Percentiles rank a stretch among this genome's conserved stretches.
Evolutionary conservation across 2,797 vertebrate genomes (phyloP).

Genomic region (Glossophaga mutica): DNA sequence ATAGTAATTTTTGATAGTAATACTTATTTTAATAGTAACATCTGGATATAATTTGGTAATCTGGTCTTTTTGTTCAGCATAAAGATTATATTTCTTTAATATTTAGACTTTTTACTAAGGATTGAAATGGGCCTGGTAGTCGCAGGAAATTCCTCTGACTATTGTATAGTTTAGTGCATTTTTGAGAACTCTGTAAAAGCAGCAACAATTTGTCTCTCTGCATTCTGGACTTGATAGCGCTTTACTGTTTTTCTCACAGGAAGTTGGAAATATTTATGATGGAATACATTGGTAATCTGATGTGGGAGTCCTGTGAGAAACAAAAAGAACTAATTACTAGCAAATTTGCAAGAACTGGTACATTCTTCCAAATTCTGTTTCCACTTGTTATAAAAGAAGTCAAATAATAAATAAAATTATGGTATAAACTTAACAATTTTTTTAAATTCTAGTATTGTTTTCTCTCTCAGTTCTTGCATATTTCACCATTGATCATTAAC

Average conservation of each 20-base stretch:
- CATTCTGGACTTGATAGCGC: slow-evolving; percentile 7
- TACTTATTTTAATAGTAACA: background rate
- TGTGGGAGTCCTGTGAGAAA: background rate
- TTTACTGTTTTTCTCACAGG: slow-evolving; percentile 46
- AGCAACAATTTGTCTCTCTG: slow-evolving; percentile 41
- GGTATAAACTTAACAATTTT: background rate
- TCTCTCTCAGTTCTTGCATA: background rate
- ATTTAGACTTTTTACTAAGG: background rate
- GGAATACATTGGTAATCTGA: background rate
- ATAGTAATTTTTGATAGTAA: no score
- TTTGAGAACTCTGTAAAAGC: background rate
- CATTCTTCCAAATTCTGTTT: slow-evolving; percentile 24
- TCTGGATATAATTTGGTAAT: background rate
- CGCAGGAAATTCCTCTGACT: background rate
- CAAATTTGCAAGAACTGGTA: background rate
- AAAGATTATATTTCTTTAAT: background rate
- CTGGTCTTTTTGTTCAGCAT: background rate
- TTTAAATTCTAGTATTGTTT: background rate
- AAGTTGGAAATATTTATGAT: slow-evolving; percentile 49
- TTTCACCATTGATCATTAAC: slow-evolving; percentile 28
- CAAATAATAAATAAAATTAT: slow-evolving; percentile 1
- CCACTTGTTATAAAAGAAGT: slow-evolving; percentile 1
- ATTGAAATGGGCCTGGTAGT: background rate
- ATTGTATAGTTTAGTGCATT: slow-evolving; percentile 34
- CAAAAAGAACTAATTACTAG: slow-evolving; percentile 40